Base-by-base conservation (phyloP, 2,797 vertebrate genomes). In the Microctenopoma steveboyesi region DNA sequence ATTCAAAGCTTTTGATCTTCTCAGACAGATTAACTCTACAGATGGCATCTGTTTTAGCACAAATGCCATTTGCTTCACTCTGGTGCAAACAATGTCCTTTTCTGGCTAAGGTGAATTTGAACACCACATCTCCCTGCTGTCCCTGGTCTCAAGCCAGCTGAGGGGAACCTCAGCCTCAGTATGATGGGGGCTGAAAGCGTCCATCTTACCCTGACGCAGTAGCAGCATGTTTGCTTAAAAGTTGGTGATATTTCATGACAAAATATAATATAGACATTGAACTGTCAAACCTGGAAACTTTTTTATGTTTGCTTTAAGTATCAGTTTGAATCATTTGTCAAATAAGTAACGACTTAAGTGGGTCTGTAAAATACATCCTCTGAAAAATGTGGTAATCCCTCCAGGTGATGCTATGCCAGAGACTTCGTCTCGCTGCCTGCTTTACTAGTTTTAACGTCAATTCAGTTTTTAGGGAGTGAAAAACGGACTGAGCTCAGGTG, bases 71-170 rank as follows among this genome's bases (percentile, higher is more conserved):
- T 70, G 56, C 43, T 70, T 67, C 67, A 74, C 56, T 74, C 52
- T 56, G 37, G 69, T 78, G 70, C 57, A 73, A 84, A 86, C 70
- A 67, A 73, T 80, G 74, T 86, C 79, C 74, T 83, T 76, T 79
- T 79, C 82, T 72, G 76, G 78, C 54, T 61, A 73, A 79, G 68
- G 76, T 79, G 75, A 77, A 88, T 88, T 86, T 76, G 85, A 89
- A 83, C 84, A 85, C 69, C 82, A 87, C 73, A 82, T 79, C 82
- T 86, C 85, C 79, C 67, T 69, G 73, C 62, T 83, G 75, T 16
- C 55, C n/a, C 54, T 74, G 75, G 82, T 69, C 48, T 53, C 14
- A 7, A 25, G 79, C 84, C 78, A 86, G 69, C 28, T 7, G 28
- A 83, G 77, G 68, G 84, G 76, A 76, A 79, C 64, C 79, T 81